Evolutionary conservation across 2,888 invertebrate genomes (phyloP).

Genomic region (Oligia fasciuncula): DNA sequence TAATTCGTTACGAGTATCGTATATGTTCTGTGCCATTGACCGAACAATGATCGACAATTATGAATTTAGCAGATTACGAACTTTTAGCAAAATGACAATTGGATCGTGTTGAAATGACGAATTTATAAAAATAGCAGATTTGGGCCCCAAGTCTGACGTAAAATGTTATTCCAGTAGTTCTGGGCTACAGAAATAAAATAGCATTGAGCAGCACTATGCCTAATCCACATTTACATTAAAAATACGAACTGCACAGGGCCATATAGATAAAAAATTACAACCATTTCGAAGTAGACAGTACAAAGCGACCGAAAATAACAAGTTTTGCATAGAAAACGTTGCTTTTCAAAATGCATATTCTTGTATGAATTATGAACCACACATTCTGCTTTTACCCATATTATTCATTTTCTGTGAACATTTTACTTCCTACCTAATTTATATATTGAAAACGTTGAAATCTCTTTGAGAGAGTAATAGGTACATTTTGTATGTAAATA

Average conservation of each 20-base stretch:
- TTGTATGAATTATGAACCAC: constrained; percentile 41
- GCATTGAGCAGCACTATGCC: not conserved
- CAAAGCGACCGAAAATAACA: constrained; percentile 33
- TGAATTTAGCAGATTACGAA: no score
- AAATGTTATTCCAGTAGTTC: not conserved
- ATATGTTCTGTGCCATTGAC: no score
- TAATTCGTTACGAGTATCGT: no score
- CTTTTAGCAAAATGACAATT: no score
- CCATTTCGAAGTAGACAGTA: constrained; percentile 11
- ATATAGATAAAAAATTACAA: constrained; percentile 17
- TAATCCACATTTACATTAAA: not conserved
- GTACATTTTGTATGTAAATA: constrained; percentile 21
- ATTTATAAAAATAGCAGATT: no score
- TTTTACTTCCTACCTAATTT: constrained; percentile 27
- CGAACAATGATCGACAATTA: no score
- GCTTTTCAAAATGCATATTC: constrained; percentile 60
- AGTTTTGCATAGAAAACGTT: constrained; percentile 58
- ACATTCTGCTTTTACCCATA: constrained; percentile 34
- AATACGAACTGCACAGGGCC: not conserved
- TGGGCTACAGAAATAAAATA: not conserved
- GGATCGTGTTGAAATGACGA: no score
- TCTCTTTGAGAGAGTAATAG: constrained; percentile 24
- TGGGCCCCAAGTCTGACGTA: not conserved
- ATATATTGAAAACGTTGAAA: constrained; percentile 29
- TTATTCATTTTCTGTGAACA: constrained; percentile 32